Conservation (phyloP, 2,888 invertebrate genomes). For the Drosophila melanosoma region DNA sequence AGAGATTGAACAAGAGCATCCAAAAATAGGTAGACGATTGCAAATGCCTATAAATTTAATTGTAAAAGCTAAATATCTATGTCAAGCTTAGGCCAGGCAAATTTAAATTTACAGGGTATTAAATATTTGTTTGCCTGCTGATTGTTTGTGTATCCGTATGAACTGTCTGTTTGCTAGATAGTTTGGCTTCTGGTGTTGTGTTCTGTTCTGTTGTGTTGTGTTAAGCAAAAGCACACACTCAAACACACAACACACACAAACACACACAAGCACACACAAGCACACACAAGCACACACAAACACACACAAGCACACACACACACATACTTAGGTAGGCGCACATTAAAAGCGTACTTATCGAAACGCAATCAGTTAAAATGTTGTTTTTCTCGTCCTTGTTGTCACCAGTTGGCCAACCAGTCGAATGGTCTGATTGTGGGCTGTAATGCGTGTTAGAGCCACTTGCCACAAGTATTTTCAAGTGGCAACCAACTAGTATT, state of each 20-base stretch:
- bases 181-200: constrained; percentile 30
- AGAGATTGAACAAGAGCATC: background rate
- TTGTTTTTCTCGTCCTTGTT: constrained; percentile 42
- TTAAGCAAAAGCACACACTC: constrained; percentile 40
- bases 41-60: background rate
- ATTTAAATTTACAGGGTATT: constrained; percentile 31
- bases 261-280: constrained; percentile 5
- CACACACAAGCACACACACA: too few relatives aligned
- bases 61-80: background rate
- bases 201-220: constrained; percentile 27
- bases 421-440: constrained; percentile 6
- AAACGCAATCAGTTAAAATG: constrained; percentile 76
- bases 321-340: constrained; percentile 3
- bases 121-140: constrained; percentile 64
- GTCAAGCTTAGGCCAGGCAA: background rate
- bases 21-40: background rate
- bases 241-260: constrained; percentile 5
- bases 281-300: constrained; percentile 18
- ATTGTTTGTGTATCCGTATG: constrained; percentile 28
- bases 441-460: constrained; percentile 8
- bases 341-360: constrained; percentile 72
- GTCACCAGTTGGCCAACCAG: constrained; percentile 20
- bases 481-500: constrained; percentile 41
- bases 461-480: constrained; percentile 25
- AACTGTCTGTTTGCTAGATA: constrained; percentile 34